Base-by-base conservation (phyloP, 2,113 vertebrate genomes). In the Carollia perspicillata region DNA sequence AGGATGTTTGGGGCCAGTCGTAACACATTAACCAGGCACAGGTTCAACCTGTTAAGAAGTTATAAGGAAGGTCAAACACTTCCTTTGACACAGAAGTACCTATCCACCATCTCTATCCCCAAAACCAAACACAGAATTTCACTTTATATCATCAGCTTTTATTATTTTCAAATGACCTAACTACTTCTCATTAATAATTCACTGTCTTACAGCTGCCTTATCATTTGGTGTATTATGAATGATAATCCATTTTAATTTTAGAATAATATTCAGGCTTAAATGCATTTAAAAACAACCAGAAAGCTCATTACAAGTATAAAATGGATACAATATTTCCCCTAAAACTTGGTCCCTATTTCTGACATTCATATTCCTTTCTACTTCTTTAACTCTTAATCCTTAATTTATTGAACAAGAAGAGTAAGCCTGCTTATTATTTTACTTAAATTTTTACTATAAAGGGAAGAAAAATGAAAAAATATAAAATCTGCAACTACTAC, bases 231-330 rank as follows among this genome's bases (percentile, higher is more conserved):
- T 14, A 51, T 60, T 89, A 86, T 78, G 20, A 85, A 89, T 71
- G 44, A 95, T 14, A 68, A 49, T 42, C 42, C 40, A 47, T 83
- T 94, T 87, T 78, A 86, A 44, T 92, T 95, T 96, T 83, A 94
- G 84, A 95, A 81, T 53, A 85, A n/a, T 12, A 72, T 66, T 86
- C 79, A 51, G 23, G 18, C 26, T 72, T 11, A 77, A 92, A 33
- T 68, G 35, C 22, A 28, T 89, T 92, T 23, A 72, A 44, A 80
- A 68, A 81, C 28, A 93, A 78, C 18, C 49, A 84, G 77, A 89
- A 87, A 87, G 75, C 69, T 87, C 35, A 37, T 60, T 35, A 35
- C 14, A 58, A 37, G 55, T 66, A 84, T 68, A 66, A 81, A 92
- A 81, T 69, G 49, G 20, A 77, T 28, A 84, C 42, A 94, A 22